Evolutionary conservation across 2,113 vertebrate species (phyloP), one percentile per base, ranked within the genome.

Genomic region (Chloropsis cyanopogon): DNA sequence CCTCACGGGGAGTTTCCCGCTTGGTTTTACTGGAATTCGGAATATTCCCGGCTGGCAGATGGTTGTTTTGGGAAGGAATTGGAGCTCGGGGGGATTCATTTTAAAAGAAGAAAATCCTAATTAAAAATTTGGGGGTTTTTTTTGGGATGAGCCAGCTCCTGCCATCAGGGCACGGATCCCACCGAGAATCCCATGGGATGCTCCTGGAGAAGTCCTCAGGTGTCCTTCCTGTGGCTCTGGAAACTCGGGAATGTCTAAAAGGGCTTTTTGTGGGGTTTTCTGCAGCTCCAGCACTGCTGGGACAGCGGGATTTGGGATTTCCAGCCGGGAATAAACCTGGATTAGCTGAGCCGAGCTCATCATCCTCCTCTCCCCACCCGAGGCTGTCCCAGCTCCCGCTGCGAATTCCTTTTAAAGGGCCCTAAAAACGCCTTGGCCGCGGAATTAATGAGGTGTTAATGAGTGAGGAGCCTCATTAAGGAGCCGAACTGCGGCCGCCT

Each of bases 371-470:
- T 9, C 17, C 42, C 28, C 24, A 9, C 20, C 42, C 21, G 23
- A 7, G 17, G 46, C 37, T 29, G 10, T 28, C 35, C 11, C 7
- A 21, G 29, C n/a, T 33, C 26, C 11, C 75, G 0, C 59, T 6
- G 37, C 37, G 10, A 37, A 37, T 37, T 37, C 37, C 37, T 37
- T 37, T 37, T 37, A 37, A 37, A 37, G 37, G 37, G 37, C 59
- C 56, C 72, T 44, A 44, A 46, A 72, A 83, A 35, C 50, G 53
- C 66, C 88, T 61, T 10, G 63, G 49, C 66, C 82, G 14, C 42
- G 42, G 82, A 35, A 33, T 72, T 92, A 95, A 95, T 88, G 94
- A 94, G 75, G 64, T 60, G 93, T 83, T 95, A 92, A 90, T 72
- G 47, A n/a, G 85, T 12, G 76, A 88, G 73, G 90, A 86, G 33